phyloP scores from a whole-genome alignment of 2,113 vertebrate genomes.

The Gallinago paraguaiae region DNA sequence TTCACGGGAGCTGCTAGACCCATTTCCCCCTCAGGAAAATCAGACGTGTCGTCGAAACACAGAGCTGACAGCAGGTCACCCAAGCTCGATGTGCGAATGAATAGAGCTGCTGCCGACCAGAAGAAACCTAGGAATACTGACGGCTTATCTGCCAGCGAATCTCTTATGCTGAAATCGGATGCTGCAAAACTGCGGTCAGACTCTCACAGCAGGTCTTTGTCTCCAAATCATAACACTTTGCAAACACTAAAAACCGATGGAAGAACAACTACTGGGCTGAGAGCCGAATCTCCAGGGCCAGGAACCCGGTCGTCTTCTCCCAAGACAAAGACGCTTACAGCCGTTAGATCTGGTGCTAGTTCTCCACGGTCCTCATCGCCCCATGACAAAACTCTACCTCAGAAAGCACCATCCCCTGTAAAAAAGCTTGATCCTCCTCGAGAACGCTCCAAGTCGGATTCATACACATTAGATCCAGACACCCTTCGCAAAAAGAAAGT shows the following conservation, averaged over 20 bases:
- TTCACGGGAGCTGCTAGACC: slow-evolving; percentile 80
- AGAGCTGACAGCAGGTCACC: slow-evolving; percentile 85
- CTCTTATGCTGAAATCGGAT: slow-evolving; percentile 92
- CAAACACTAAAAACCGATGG: slow-evolving; percentile 94
- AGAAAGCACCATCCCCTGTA: slow-evolving; percentile 85
- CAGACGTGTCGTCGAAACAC: slow-evolving; percentile 84
- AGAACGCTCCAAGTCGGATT: slow-evolving; percentile 97
- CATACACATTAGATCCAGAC: slow-evolving; percentile 95
- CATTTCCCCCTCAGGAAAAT: slow-evolving; percentile 81
- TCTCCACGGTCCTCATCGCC: slow-evolving; percentile 88
- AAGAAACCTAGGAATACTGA: slow-evolving; percentile 85
- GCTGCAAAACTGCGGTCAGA: slow-evolving; percentile 93
- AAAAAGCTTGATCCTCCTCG: slow-evolving; percentile 95
- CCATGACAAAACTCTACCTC: slow-evolving; percentile 88
- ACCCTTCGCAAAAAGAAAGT: slow-evolving; percentile 95
- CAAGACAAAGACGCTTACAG: slow-evolving; percentile 87
- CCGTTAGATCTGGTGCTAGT: slow-evolving; percentile 82
- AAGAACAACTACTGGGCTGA: slow-evolving; percentile 79
- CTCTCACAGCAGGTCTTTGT: slow-evolving; percentile 94
- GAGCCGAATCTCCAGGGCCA: slow-evolving; percentile 92
- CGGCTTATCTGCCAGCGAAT: slow-evolving; percentile 88
- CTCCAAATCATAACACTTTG: slow-evolving; percentile 96
- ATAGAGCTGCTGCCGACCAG: slow-evolving; percentile 83
- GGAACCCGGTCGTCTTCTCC: slow-evolving; percentile 91
- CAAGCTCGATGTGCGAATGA: slow-evolving; percentile 86